Base-by-base conservation (phyloP, 1,140 invertebrate species). In the Penaeus chinensis region DNA sequence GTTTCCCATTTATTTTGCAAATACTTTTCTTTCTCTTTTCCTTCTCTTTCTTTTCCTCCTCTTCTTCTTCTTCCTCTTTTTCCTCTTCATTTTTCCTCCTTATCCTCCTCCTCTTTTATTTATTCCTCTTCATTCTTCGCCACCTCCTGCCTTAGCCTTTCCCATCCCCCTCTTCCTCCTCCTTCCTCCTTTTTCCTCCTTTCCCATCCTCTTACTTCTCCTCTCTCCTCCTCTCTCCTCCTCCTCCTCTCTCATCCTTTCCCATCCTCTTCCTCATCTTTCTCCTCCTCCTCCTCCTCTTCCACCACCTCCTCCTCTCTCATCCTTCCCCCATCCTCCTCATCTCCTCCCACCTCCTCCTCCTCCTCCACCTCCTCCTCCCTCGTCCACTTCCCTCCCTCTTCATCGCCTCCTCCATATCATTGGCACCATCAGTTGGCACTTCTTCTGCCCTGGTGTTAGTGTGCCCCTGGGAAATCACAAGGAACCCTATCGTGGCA, bases 381-480 rank as follows among this genome's bases (percentile, higher is more conserved):
- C 71, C 42, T 37, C 27, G 27, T 74, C 71, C 42, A 27, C 71
- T 32, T 37, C 27, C 27, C 27, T 16, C 24, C 71, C 71, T 37
- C 71, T 74, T 74, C 71, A 74, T 74, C 71, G 71, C 42, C 71
- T 27, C 24, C 71, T 37, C 42, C 85, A 81, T 87, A 87, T 87
- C 85, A 87, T 87, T 87, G 85, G 85, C 85, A 87, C 85, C 85
- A 87, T 87, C 85, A 87, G 85, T 82, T 82, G 69, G 66, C 85
- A 82, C 85, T 87, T 87, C 80, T 87, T 82, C 85, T 82, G 60
- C 77, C 85, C 69, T 60, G 69, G 60, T 69, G 85, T 87, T 87
- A 87, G 69, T 37, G 85, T 54, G 61, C 85, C 85, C 85, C 27
- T 76, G 85, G 85, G 85, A 87, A 87, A 87, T 87, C 85, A 87